Evolutionary conservation across 2,797 vertebrate genomes (phyloP).

Genomic region (Cyprinella venusta): DNA sequence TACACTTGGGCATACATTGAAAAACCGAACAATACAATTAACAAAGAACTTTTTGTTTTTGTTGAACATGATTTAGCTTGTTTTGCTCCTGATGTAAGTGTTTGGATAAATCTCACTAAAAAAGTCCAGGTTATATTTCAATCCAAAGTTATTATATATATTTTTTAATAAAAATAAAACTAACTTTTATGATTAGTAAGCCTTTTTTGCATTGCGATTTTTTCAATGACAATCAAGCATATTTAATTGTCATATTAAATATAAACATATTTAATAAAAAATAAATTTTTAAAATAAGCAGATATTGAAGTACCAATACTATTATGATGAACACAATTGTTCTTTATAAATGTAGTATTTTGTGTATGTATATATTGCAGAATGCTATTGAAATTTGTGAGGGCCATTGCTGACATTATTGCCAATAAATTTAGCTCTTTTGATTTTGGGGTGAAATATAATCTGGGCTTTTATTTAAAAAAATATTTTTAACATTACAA

Average conservation of each 20-base stretch:
- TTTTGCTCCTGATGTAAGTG: not conserved
- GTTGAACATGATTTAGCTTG: slow-evolving; percentile 9
- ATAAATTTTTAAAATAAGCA: not conserved
- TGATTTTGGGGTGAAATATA: not conserved
- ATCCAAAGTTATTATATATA: not conserved
- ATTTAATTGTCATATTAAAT: too few species aligned
- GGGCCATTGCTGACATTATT: not conserved
- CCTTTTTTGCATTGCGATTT: not conserved
- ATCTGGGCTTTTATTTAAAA: not conserved
- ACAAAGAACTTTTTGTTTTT: slow-evolving; percentile 30
- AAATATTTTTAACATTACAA: not conserved
- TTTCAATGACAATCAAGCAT: not conserved
- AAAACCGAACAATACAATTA: slow-evolving; percentile 43
- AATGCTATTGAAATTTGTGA: not conserved
- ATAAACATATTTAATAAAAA: not conserved
- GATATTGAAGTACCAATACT: not conserved
- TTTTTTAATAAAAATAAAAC: not conserved
- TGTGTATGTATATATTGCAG: not conserved
- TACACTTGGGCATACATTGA: slow-evolving; percentile 17
- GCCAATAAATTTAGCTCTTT: not conserved
- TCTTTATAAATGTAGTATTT: not conserved
- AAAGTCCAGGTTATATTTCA: not conserved
- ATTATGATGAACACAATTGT: not conserved
- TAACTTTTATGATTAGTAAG: not conserved
- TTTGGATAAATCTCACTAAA: not conserved